Percentiles rank a stretch among this genome's conserved stretches.
These are phyloP conservation scores for Bellardia pandia DNA, from an alignment of 2,888 invertebrate genomes.

Conservation along the genomic window DNA sequence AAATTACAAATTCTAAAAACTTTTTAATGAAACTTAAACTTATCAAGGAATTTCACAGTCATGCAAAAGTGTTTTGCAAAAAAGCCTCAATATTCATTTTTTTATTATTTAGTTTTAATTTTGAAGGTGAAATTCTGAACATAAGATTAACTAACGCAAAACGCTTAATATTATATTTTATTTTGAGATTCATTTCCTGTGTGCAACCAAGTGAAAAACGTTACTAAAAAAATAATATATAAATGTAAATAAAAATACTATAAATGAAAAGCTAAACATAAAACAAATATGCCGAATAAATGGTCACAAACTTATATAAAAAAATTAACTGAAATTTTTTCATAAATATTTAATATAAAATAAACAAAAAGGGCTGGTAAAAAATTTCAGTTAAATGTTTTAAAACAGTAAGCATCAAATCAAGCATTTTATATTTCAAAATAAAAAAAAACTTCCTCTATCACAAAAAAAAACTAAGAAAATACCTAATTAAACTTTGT, in stretches of 20 bases:
- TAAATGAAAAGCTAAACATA: background rate
- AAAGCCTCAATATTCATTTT: background rate
- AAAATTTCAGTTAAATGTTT: conserved; percentile 66
- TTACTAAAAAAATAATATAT: conserved; percentile 14
- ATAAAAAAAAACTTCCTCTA: conserved; percentile 32
- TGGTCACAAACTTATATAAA: conserved; percentile 48
- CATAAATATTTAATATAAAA: conserved; percentile 3
- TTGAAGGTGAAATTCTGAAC: conserved; percentile 20
- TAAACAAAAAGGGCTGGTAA: conserved; percentile 63
- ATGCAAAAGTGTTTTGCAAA: background rate
- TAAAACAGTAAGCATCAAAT: background rate
- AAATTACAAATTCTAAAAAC: conserved; percentile 31
- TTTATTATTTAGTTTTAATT: conserved; percentile 19
- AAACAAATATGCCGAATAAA: conserved; percentile 27
- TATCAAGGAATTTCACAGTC: background rate
- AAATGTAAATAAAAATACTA: conserved; percentile 53
- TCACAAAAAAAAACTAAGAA: conserved; percentile 29
- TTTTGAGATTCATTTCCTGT: conserved; percentile 30
- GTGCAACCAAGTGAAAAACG: conserved; percentile 8
- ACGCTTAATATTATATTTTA: conserved; percentile 31
- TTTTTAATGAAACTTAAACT: background rate
- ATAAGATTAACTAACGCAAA: conserved; percentile 1
- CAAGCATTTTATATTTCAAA: conserved; percentile 23
- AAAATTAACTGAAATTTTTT: conserved; percentile 60
- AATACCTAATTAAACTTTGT: background rate